Evolutionary conservation across 2,113 vertebrate species (phyloP).

Genomic region (Empidonax alnorum): DNA sequence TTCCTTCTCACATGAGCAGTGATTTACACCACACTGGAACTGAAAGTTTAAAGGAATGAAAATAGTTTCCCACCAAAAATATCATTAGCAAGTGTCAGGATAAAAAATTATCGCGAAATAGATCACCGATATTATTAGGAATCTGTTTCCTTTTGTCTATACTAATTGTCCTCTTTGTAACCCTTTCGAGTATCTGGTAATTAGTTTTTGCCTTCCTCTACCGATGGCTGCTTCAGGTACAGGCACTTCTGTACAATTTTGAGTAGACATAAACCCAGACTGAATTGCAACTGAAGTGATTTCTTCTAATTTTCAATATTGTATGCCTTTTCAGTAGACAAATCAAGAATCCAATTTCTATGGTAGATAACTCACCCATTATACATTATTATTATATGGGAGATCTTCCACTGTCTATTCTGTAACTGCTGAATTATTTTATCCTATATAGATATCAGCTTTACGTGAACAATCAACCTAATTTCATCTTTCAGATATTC

Average conservation of each 20-base stretch:
- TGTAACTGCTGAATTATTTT: not conserved
- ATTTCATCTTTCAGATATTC: not conserved
- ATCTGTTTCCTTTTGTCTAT: not conserved
- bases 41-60: not conserved
- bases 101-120: not conserved
- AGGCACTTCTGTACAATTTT: not conserved
- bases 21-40: not conserved
- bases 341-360: not conserved
- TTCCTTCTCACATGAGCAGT: not conserved
- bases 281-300: not conserved
- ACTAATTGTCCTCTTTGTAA: not conserved
- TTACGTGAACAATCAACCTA: not conserved
- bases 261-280: not conserved
- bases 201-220: not conserved
- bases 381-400: not conserved
- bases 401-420: not conserved
- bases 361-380: not conserved
- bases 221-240: not conserved
- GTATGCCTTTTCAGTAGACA: not conserved
- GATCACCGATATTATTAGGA: not conserved
- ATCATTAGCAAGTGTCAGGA: not conserved
- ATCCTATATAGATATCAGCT: not conserved
- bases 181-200: not conserved
- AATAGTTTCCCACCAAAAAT: not conserved
- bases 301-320: not conserved